Evolutionary conservation across 2,888 invertebrate species (phyloP).

Genomic region (Sipha maydis): DNA sequence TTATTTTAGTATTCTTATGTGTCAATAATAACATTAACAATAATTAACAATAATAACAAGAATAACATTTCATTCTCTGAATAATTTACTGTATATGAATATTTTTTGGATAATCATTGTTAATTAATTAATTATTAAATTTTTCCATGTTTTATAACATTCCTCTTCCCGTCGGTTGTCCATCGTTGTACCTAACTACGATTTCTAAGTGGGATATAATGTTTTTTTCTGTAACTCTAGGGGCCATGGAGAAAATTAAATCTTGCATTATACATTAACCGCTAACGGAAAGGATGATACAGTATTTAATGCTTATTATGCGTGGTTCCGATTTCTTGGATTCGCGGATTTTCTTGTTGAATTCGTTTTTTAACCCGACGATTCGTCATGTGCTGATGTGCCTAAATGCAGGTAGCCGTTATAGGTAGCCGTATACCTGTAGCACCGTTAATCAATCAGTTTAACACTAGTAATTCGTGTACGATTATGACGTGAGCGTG

Average conservation of each 20-base stretch:
- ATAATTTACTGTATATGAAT: background rate
- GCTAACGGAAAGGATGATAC: background rate
- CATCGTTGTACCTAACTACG: background rate
- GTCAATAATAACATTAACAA: no score
- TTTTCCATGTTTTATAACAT: background rate
- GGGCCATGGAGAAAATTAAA: background rate
- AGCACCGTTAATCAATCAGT: background rate
- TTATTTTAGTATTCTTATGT: background rate
- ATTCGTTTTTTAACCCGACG: background rate
- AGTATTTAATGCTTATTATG: background rate
- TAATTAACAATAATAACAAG: no score
- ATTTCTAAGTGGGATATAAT: background rate
- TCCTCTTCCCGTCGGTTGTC: background rate
- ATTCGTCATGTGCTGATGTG: background rate
- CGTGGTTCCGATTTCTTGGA: background rate
- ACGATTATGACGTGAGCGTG: background rate
- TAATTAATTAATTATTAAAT: background rate
- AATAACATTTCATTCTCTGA: background rate
- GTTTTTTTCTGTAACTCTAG: background rate
- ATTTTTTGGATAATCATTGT: background rate
- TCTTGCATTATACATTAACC: slow-evolving; percentile 4
- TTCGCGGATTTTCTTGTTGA: background rate
- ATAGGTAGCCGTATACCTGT: background rate
- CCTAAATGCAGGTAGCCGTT: background rate
- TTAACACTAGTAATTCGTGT: background rate